Evolutionary conservation across 2,113 vertebrate species (phyloP).

Genomic region (Daboia siamensis): DNA sequence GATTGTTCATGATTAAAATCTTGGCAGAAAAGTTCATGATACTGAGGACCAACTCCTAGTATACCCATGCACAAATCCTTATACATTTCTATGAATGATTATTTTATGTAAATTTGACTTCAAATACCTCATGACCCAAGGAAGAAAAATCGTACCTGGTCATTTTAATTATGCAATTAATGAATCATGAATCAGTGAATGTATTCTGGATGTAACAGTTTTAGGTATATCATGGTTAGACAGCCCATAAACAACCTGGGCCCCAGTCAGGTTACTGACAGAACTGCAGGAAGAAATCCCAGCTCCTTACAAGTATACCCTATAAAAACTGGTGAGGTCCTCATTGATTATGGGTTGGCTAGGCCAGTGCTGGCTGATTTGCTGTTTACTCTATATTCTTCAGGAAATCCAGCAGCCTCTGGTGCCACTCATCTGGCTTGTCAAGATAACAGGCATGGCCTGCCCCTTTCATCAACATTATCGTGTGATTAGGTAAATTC

Average conservation of each 20-base stretch:
- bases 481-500: constrained; percentile 82
- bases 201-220: neutral
- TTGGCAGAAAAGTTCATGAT: neutral
- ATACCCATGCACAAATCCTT: neutral
- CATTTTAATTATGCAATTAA: neutral
- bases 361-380: neutral
- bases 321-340: neutral
- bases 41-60: neutral
- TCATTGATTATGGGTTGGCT: neutral
- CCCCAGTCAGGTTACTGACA: neutral
- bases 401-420: constrained; percentile 81
- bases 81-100: neutral
- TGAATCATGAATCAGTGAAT: neutral
- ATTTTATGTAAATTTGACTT: neutral
- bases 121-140: neutral
- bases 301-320: fast-evolving
- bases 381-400: constrained; percentile 64
- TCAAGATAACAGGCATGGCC: constrained; percentile 95
- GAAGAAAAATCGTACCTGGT: neutral
- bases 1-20: neutral
- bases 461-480: constrained; percentile 84
- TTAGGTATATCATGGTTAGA: neutral
- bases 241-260: neutral
- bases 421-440: constrained; percentile 86
- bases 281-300: neutral